These are phyloP conservation scores for Leptarthrus brevirostris DNA, from an alignment of 2,888 invertebrate genomes.

Conservation along the genomic window DNA sequence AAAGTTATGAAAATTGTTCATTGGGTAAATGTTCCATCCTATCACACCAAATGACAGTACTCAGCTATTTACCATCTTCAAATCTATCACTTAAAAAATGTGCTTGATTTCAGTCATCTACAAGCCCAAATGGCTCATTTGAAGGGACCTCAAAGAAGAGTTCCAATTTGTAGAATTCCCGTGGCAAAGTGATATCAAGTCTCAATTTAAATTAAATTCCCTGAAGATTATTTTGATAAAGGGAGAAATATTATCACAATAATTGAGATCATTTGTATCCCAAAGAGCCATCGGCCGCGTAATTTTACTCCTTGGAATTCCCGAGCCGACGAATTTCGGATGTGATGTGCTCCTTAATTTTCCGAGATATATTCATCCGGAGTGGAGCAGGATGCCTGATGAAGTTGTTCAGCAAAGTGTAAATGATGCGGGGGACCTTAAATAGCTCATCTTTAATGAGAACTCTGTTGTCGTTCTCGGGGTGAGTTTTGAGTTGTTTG, in stretches of 20 bases:
- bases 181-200: neutral
- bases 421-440: neutral
- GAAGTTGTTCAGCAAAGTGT: conserved; percentile 2
- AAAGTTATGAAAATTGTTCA: no score
- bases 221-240: conserved; percentile 31
- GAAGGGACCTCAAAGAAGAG: neutral
- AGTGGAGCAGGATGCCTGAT: neutral
- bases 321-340: neutral
- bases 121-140: neutral
- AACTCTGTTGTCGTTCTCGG: neutral
- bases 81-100: no score
- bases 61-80: no score
- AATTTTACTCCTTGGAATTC: conserved; percentile 15
- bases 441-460: neutral
- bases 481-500: neutral
- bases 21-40: no score
- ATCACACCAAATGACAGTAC: no score
- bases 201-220: conserved; percentile 41
- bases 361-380: neutral
- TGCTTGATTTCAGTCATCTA: no score
- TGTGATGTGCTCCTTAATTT: conserved; percentile 25
- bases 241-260: conserved; percentile 36
- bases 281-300: conserved; percentile 14
- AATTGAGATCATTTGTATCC: conserved; percentile 37
- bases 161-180: neutral